phyloP scores from a whole-genome alignment of 2,797 vertebrate genomes.

The Hippocampus kuda region DNA sequence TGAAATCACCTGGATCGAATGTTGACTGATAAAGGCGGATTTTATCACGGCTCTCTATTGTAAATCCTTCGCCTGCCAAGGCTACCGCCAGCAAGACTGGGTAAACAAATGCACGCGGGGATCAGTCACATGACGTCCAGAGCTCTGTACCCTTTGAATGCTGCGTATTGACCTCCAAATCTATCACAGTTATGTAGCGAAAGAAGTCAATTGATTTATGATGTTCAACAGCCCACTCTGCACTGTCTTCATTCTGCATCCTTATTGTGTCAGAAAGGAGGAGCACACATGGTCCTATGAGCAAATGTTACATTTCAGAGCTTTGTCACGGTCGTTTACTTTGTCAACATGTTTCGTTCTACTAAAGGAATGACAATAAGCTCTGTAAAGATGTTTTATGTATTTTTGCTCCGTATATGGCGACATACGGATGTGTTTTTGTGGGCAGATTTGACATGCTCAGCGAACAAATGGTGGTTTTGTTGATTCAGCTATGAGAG shows the following conservation, averaged over 20 bases:
- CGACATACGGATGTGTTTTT: background rate
- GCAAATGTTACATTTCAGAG: constrained; percentile 28
- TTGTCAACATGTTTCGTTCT: constrained; percentile 19
- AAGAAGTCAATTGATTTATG: background rate
- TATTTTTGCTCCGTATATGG: constrained; percentile 3
- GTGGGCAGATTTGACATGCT: constrained; percentile 9
- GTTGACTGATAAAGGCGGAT: too few species aligned
- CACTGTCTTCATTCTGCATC: background rate
- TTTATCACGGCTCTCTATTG: too few species aligned
- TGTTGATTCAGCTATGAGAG: background rate
- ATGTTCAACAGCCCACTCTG: background rate
- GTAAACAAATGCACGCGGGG: too few species aligned
- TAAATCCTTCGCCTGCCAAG: too few species aligned
- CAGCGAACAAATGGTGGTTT: background rate
- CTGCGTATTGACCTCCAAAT: background rate
- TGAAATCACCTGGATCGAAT: too few species aligned
- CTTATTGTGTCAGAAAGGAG: background rate
- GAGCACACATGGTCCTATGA: constrained; percentile 19
- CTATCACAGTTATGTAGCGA: background rate
- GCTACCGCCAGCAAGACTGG: too few species aligned
- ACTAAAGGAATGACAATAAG: constrained; percentile 22
- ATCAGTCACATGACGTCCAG: background rate
- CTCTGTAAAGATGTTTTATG: constrained; percentile 12
- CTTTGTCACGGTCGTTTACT: constrained; percentile 44
- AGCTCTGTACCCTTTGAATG: background rate